phyloP scores from a whole-genome alignment of 2,888 invertebrate species.

The Dioctria linearis region DNA sequence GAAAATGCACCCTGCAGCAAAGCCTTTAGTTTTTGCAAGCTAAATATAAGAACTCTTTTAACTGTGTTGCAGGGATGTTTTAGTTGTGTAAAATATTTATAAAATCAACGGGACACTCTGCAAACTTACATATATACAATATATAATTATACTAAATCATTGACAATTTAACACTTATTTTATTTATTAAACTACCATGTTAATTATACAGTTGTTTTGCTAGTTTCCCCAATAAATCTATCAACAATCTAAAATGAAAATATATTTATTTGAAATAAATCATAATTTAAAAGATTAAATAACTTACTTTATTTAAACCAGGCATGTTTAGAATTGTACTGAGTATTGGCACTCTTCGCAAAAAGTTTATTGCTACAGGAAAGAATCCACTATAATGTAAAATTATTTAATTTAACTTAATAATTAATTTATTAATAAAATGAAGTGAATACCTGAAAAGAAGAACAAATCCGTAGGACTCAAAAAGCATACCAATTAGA shows the following conservation, averaged over 20 bases:
- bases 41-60: too few relatives aligned
- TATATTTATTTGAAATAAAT: conserved; percentile 4
- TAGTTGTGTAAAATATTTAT: too few relatives aligned
- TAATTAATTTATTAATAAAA: not conserved
- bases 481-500: conserved; percentile 95
- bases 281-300: not conserved
- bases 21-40: too few relatives aligned
- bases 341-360: conserved; percentile 92
- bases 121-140: too few relatives aligned
- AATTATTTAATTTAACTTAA: not conserved
- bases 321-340: conserved; percentile 92
- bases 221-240: conserved; percentile 21
- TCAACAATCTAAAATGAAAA: conserved; percentile 24
- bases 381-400: conserved; percentile 89
- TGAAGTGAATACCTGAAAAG: conserved; percentile 78
- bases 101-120: too few relatives aligned
- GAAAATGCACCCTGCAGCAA: too few relatives aligned
- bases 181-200: too few relatives aligned
- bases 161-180: too few relatives aligned
- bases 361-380: conserved; percentile 95
- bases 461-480: conserved; percentile 95
- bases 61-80: too few relatives aligned
- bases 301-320: conserved; percentile 85
- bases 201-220: conserved; percentile 22
- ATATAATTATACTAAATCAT: too few relatives aligned